Evolutionary conservation across 2,113 vertebrate species (phyloP), one percentile per base, ranked within the genome.

Genomic region (Rhadina sibilatrix): DNA sequence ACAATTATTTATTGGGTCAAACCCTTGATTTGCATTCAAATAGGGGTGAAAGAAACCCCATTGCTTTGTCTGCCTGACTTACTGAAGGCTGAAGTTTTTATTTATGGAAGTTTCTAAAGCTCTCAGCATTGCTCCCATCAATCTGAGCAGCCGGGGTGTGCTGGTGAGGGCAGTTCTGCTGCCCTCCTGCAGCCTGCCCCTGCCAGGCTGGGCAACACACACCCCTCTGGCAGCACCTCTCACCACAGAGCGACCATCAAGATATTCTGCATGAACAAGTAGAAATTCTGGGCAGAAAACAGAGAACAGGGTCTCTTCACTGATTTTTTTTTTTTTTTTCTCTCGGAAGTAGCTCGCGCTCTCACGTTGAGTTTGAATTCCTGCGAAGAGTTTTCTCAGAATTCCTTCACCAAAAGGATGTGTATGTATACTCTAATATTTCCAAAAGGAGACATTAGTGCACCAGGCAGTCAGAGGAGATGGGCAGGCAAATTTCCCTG

Each of bases 1-100:
- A 61, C 70, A 68, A 65, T 79, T 72, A 83, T 69, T 80, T 94
- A 71, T 83, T 50, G 30, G 54, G 87, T 88, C 75, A 69, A 83
- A 76, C 1, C 6, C n/a, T 92, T 72, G 53, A 86, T 95, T 92
- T 97, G 54, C 66, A 79, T 95, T 72, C 53, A 95, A 85, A 92
- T 38, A 84, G 46, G 23, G 57, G 57, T 89, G 74, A 89, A 71
- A 37, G 35, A 81, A 92, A 46, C 10, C 47, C 61, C 35, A 40
- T 38, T 27, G 27, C 4, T 82, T 61, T 89, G 46, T 42, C 47
- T 54, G 12, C 15, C 54, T 82, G 66, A 38, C 49, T 79, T 80
- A 53, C 1, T 33, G 82, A 57, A 57, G 44, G 53, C 53, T 49
- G n/a, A 21, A 19, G 23, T 3, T 82, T 88, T 93, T 89, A 69